Base-by-base conservation (phyloP, 2,797 vertebrate genomes). In the Amphiprion clarkii region DNA sequence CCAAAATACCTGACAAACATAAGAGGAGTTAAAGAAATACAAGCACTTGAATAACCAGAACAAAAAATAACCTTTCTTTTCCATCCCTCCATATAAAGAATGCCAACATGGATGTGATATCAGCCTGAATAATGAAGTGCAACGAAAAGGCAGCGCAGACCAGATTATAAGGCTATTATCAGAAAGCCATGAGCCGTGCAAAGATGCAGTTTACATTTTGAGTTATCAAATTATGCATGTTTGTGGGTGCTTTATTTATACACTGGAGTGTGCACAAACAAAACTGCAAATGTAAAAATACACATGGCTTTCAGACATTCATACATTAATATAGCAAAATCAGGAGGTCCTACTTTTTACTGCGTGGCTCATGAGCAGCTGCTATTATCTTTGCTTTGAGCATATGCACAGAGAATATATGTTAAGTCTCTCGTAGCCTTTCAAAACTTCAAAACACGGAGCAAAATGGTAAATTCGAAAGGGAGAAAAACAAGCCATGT, bases 131-230 rank as follows among this genome's bases (percentile, higher is more conserved):
- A 68, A 66, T 71, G 13, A 59, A 44, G 40, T n/a, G 2, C 75
- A 66, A 25, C n/a, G 39, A 46, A 78, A 49, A 49, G 33, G 33
- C 27, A 46, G 46, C 42, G 36, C 17, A 39, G 1, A 61, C 21
- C 57, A 29, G n/a, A 66, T 69, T 52, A 59, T 61, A 53, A 42
- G 21, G 55, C 61, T 71, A 23, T 66, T 74, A 21, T 72, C 33
- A 75, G 48, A 60, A 31, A 51, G 48, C 25, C 8, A 21, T 40
- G 57, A 74, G 49, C 52, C 23, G 78, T 17, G 56, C 40, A 72
- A 76, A 63, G 44, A 6, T 48, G 7, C 31, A 21, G 39, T 67
- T 69, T 64, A 56, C 19, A 59, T 55, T 72, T 19, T 57, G 25
- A 72, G 31, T 59, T 12, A 66, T 67, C 4, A 56, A 56, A 81